Percentiles rank a stretch among this genome's conserved stretches.
phyloP scores from a whole-genome alignment of 1,140 invertebrate genomes.

The Hylaeus volcanicus region DNA sequence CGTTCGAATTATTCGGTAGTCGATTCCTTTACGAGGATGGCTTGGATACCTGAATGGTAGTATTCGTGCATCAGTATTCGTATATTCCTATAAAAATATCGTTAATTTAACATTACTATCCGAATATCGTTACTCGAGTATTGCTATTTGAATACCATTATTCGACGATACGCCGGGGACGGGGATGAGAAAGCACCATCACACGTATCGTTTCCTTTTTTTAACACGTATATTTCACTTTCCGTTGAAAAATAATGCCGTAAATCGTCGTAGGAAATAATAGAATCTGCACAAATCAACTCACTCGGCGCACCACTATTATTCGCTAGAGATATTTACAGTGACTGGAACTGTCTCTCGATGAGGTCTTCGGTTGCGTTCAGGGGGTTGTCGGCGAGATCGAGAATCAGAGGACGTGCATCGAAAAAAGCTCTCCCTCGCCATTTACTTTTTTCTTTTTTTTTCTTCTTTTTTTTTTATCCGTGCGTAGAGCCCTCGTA shows the following conservation, averaged over 20 bases:
- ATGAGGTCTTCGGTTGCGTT: constrained; percentile 39
- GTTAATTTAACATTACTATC: no score
- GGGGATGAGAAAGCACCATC: background rate
- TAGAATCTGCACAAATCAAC: constrained; percentile 80
- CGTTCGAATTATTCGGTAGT: no score
- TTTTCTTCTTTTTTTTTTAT: background rate
- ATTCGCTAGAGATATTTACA: constrained; percentile 75
- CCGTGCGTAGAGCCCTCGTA: constrained; percentile 9
- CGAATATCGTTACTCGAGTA: no score
- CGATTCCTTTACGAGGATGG: no score
- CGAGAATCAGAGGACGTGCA: background rate
- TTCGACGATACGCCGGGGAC: background rate
- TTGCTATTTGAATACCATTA: no score
- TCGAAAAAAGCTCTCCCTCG: background rate
- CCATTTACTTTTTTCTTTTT: background rate
- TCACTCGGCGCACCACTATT: constrained; percentile 75
- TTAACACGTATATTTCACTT: constrained; percentile 80
- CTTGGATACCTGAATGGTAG: no score
- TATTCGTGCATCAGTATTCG: no score
- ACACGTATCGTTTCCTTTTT: constrained; percentile 49
- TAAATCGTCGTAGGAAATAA: constrained; percentile 78
- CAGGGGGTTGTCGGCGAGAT: background rate
- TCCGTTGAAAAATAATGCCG: constrained; percentile 80
- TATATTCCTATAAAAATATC: no score
- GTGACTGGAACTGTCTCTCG: constrained; percentile 57